phyloP scores from a whole-genome alignment of 2,888 invertebrate genomes.

The Chymomyza procnemis region DNA sequence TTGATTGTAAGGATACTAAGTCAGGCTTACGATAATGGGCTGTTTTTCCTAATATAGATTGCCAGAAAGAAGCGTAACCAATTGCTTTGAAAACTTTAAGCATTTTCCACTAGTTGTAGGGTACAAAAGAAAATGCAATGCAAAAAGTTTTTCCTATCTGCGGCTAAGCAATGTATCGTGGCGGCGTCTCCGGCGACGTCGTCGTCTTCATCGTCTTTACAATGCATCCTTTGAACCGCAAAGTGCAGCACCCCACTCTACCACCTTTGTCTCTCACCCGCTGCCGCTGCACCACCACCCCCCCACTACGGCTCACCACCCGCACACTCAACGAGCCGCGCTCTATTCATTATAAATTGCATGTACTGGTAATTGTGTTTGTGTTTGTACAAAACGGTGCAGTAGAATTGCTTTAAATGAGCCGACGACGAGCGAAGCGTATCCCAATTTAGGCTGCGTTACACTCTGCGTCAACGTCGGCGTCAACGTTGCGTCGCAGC shows the following conservation, averaged over 20 bases:
- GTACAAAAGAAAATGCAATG: slow-evolving; percentile 35
- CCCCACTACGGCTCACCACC: background rate
- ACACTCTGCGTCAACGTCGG: slow-evolving; percentile 1
- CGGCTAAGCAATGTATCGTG: slow-evolving; percentile 62
- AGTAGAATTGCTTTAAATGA: slow-evolving; percentile 67
- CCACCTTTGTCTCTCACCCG: background rate
- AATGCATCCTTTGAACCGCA: slow-evolving; percentile 72
- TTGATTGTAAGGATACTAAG: too few species aligned
- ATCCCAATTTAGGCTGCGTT: slow-evolving; percentile 67
- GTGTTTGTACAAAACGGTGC: slow-evolving; percentile 35
- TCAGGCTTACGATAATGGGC: too few species aligned
- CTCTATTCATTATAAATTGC: slow-evolving; percentile 66
- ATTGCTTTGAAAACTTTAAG: slow-evolving; percentile 6
- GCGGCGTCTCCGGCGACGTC: slow-evolving; percentile 12
- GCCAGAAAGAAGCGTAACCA: background rate
- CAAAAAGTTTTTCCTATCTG: slow-evolving; percentile 57
- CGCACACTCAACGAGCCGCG: slow-evolving; percentile 14
- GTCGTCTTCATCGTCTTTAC: slow-evolving; percentile 25
- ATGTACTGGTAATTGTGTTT: slow-evolving; percentile 48
- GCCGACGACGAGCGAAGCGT: slow-evolving; percentile 64
- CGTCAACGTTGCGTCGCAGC: background rate
- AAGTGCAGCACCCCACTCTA: slow-evolving; percentile 48
- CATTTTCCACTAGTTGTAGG: slow-evolving; percentile 2
- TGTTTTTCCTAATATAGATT: too few species aligned
- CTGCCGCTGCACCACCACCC: background rate